These are phyloP conservation scores for Eumeta japonica DNA, from an alignment of 1,140 invertebrate species.

Conservation along the genomic window DNA sequence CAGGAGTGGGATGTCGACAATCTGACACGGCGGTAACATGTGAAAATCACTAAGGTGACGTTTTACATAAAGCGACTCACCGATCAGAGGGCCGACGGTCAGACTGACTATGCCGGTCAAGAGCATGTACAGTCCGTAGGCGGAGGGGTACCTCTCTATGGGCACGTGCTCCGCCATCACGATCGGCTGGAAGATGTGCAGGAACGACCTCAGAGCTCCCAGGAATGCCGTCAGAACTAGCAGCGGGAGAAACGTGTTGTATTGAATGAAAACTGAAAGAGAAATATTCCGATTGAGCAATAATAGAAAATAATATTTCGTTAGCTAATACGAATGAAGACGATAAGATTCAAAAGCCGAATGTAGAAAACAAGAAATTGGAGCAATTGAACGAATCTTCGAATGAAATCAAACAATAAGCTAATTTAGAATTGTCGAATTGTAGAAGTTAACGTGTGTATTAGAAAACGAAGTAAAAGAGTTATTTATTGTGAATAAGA, in stretches of 20 bases:
- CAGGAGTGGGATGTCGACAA: no score
- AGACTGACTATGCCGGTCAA: slow-evolving; percentile 45
- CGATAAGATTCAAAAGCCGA: not conserved
- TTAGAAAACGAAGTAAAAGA: no score
- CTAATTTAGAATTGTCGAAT: no score
- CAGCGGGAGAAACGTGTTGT: slow-evolving; percentile 38
- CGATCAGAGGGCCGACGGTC: slow-evolving; percentile 43
- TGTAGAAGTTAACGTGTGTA: no score
- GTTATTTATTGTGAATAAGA: no score
- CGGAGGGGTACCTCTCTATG: slow-evolving; percentile 64
- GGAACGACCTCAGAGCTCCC: slow-evolving; percentile 57
- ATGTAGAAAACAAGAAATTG: not conserved
- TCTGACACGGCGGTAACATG: no score
- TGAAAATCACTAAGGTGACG: slow-evolving; percentile 2
- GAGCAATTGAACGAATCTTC: no score
- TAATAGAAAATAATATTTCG: not conserved
- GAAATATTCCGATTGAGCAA: slow-evolving; percentile 1
- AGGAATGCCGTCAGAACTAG: slow-evolving; percentile 55
- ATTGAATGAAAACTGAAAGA: slow-evolving; percentile 44
- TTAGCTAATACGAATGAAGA: not conserved
- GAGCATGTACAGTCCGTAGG: slow-evolving; percentile 66
- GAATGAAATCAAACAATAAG: no score
- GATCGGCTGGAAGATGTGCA: slow-evolving; percentile 60
- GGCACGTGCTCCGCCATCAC: slow-evolving; percentile 63
- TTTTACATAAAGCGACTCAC: slow-evolving; percentile 21